These are phyloP conservation scores for Dascyllus trimaculatus DNA, from an alignment of 2,113 vertebrate genomes.

Conservation along the genomic window DNA sequence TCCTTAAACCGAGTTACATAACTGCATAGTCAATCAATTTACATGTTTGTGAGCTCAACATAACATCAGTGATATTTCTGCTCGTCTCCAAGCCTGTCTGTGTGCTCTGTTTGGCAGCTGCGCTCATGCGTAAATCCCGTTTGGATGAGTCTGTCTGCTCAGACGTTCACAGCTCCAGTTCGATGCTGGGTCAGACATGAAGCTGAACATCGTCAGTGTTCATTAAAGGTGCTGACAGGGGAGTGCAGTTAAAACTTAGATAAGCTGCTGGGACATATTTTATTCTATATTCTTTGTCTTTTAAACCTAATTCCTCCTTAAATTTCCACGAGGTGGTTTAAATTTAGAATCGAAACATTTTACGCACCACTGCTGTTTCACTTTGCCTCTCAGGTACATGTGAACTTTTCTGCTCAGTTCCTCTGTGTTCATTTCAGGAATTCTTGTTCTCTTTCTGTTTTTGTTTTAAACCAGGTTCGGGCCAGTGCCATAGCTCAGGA, in stretches of 20 bases:
- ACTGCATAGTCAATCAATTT: not conserved
- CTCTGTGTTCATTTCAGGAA: not conserved
- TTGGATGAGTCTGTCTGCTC: conserved; percentile 9
- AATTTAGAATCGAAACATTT: conserved; percentile 21
- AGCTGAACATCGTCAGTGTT: not conserved
- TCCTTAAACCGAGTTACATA: not conserved
- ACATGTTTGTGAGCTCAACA: not conserved
- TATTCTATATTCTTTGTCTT: not conserved
- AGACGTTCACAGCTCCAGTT: not conserved
- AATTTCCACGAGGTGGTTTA: not conserved
- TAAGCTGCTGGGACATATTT: not conserved
- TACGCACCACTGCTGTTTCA: conserved; percentile 29
- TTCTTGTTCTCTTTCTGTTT: not conserved
- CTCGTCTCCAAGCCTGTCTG: not conserved
- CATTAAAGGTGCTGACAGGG: not conserved
- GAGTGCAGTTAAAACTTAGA: not conserved
- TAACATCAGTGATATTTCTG: not conserved
- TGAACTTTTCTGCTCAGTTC: conserved; percentile 32
- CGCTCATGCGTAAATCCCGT: conserved; percentile 32
- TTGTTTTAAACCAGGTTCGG: conserved; percentile 85
- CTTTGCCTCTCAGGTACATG: conserved; percentile 43
- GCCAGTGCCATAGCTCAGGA: conserved; percentile 96
- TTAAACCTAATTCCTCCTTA: not conserved
- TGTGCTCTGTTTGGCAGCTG: not conserved
- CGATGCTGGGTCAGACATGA: not conserved